Evolutionary conservation across 2,113 vertebrate species (phyloP), one percentile per base, ranked within the genome.

Genomic region (Neotragus moschatus): DNA sequence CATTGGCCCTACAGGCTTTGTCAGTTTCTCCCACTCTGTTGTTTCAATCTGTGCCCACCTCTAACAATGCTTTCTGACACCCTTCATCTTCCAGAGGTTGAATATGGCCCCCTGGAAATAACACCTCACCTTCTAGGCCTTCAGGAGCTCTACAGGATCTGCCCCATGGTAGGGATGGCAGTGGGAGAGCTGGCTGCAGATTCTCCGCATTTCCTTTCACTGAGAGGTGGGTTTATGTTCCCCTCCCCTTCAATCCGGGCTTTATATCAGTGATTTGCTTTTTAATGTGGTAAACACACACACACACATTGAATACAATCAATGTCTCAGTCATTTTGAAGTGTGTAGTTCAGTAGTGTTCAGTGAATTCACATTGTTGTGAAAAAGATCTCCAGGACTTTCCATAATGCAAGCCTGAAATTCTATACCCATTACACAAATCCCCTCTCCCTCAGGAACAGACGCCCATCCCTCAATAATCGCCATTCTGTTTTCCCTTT

Each of bases 1-100:
- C 93, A 63, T 84, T 55, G 47, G 12, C 77, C 92, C 53, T 84
- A 93, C 51, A 88, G 95, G 10, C 82, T 87, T 93, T 21, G 51
- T 51, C 17, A 8, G 43, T 95, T 91, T 81, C 39, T 87, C 77
- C 16, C 11, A 49, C 63, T 94, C n/a, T 45, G 10, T 80, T 73
- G 19, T 81, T 96, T 84, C 58, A 70, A 60, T 63, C 3, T 88
- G 77, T 26, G 97, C 92, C 84, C 36, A 81, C 0, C 45, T 88
- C 70, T 81, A 39, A 60, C 0, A 87, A 13, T 12, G 55, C 60
- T 88, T 94, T 81, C 8, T 8, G 85, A 56, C 5, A 88, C 2
- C 6, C 15, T 96, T 92, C 82, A 61, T 43, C 23, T 97, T 90
- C 25, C 8, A 30, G 63, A 51, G 30, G 92, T 43, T 73, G 79